Evolutionary conservation across 2,888 invertebrate genomes (phyloP).

Genomic region (Alloplasta piceator): DNA sequence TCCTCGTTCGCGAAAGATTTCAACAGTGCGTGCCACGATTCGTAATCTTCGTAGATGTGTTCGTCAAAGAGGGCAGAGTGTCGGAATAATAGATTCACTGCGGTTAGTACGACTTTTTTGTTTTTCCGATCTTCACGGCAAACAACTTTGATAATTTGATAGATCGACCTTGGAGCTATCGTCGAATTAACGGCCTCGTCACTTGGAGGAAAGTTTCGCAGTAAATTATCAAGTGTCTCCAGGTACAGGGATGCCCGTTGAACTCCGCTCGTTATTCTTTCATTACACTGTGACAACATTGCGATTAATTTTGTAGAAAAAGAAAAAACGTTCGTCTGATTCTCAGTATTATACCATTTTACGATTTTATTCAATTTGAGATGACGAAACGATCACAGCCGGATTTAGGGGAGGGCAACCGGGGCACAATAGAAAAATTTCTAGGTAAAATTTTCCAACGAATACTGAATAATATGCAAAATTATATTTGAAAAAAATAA

Average conservation of each 20-base stretch:
- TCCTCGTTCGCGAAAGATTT: slow-evolving; percentile 48
- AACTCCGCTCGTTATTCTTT: slow-evolving; percentile 12
- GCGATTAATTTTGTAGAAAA: too few relatives aligned
- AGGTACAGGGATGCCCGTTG: slow-evolving; percentile 70
- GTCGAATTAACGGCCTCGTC: slow-evolving; percentile 30
- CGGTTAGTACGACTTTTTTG: slow-evolving; percentile 61
- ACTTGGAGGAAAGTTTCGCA: slow-evolving; percentile 69
- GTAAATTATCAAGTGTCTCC: slow-evolving; percentile 70
- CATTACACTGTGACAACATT: slow-evolving; percentile 34
- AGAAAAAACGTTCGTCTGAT: too few relatives aligned
- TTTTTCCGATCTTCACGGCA: slow-evolving; percentile 52
- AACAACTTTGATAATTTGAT: slow-evolving; percentile 67
- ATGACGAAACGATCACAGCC: too few relatives aligned
- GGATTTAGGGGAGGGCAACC: too few relatives aligned
- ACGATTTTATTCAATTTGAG: too few relatives aligned
- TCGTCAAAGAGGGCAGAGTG: slow-evolving; percentile 69
- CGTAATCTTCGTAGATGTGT: slow-evolving; percentile 73
- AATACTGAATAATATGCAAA: too few relatives aligned
- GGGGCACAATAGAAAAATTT: too few relatives aligned
- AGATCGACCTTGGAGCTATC: slow-evolving; percentile 47
- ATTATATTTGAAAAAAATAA: too few relatives aligned
- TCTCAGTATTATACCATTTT: too few relatives aligned
- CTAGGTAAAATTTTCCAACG: too few relatives aligned
- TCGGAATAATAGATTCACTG: slow-evolving; percentile 69
- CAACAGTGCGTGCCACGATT: slow-evolving; percentile 73